Evolutionary conservation across 2,888 invertebrate species (phyloP).

Genomic region (Eristalinus sepulchralis): DNA sequence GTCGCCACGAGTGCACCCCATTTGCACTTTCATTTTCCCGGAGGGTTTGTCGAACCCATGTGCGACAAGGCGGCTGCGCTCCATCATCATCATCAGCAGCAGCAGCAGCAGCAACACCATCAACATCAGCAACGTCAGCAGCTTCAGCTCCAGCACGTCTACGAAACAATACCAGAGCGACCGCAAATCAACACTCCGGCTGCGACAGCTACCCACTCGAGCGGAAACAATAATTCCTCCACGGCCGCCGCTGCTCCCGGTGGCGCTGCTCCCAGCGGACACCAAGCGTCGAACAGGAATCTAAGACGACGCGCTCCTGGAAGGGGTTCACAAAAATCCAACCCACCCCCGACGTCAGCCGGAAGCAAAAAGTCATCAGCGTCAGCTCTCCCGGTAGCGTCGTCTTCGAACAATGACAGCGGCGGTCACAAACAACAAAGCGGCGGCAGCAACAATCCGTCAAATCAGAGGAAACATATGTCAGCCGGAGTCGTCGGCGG

Average conservation of each 20-base stretch:
- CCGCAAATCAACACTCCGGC: slow-evolving; percentile 57
- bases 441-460: slow-evolving; percentile 60
- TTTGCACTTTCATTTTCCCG: slow-evolving; percentile 73
- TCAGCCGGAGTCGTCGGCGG: slow-evolving; percentile 55
- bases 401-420: slow-evolving; percentile 33
- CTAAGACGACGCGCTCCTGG: slow-evolving; percentile 61
- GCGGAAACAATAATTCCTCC: slow-evolving; percentile 56
- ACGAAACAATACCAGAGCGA: slow-evolving; percentile 75
- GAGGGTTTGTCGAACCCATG: slow-evolving; percentile 73
- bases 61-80: slow-evolving; percentile 68
- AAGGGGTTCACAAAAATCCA: slow-evolving; percentile 66
- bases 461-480: slow-evolving; percentile 68
- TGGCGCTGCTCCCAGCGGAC: slow-evolving; percentile 17
- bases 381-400: slow-evolving; percentile 35
- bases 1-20: slow-evolving; percentile 57
- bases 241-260: not conserved
- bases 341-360: slow-evolving; percentile 10
- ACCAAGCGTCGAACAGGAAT: slow-evolving; percentile 54
- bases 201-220: slow-evolving; percentile 23
- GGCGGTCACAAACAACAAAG: slow-evolving; percentile 55
- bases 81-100: slow-evolving; percentile 50
- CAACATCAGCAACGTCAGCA: slow-evolving; percentile 62
- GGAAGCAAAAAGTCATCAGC: slow-evolving; percentile 56
- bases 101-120: slow-evolving; percentile 63
- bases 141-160: slow-evolving; percentile 73